Evolutionary conservation across 2,113 vertebrate species (phyloP), one percentile per base, ranked within the genome.

Genomic region (Tragelaphus buxtoni): DNA sequence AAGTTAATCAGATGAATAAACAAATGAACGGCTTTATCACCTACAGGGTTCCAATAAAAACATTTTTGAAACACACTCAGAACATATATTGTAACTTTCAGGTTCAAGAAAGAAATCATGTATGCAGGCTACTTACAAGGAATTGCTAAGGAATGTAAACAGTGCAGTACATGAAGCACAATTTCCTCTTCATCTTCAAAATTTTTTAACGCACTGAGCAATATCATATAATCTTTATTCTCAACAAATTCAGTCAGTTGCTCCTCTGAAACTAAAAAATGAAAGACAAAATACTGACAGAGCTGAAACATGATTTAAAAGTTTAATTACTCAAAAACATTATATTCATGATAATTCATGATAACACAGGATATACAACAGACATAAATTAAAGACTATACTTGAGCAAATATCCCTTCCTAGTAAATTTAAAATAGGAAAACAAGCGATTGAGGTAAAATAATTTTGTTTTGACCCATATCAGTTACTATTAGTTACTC

Each of bases 181-280:
- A 99, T 97, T 92, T 99, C 98, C 17, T 99, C 99, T 96, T 98
- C 99, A 92, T 98, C 98, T 3, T 98, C 98, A 96, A 99, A 99
- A 55, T 93, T 98, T 88, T 98, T 98, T 28, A 99, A 98, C 1
- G 99, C 98, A 32, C 97, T 98, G 55, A 99, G 65, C 97, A 99
- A 98, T 88, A 99, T 98, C 49, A 96, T 96, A 80, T 99, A 99
- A 97, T 99, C 99, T 98, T 99, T 99, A 98, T 98, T 99, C 98
- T 99, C 99, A 96, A 99, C 98, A 98, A 99, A 99, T 98, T 99
- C 99, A 93, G 99, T 97, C 42, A 99, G 98, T 77, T 99, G 99
- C 69, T 99, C 99, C 45, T 99, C 99, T 58, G 99, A 99, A 94
- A 99, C 99, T 99, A 92, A 97, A 86, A 85, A 98, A 58, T 58